phyloP scores from a whole-genome alignment of 1,140 invertebrate genomes.

The Ptiloglossa arizonensis region DNA sequence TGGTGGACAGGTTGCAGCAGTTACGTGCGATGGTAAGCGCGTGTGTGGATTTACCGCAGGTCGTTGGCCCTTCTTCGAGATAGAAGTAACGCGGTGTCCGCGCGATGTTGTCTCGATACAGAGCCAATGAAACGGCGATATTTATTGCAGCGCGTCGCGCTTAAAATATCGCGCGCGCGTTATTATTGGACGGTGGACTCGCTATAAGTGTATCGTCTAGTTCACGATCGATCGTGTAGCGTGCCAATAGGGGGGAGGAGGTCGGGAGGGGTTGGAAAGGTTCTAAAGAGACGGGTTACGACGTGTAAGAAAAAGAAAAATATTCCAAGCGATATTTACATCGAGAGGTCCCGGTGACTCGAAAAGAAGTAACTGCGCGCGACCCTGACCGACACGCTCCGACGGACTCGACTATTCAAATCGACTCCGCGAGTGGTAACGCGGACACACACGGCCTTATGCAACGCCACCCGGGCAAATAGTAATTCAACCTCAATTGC shows the following conservation, averaged over 20 bases:
- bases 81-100: not conserved
- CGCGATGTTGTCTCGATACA: slow-evolving; percentile 29
- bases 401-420: slow-evolving; percentile 24
- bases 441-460: slow-evolving; percentile 28
- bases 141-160: slow-evolving; percentile 2
- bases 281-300: not conserved
- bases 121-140: slow-evolving; percentile 23
- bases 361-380: not conserved
- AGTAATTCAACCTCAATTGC: slow-evolving; percentile 62
- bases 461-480: slow-evolving; percentile 45
- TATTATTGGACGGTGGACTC: not conserved
- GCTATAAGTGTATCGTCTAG: not conserved
- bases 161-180: slow-evolving; percentile 11
- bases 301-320: no score
- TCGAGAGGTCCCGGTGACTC: no score
- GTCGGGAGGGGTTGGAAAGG: no score
- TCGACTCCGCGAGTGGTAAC: slow-evolving; percentile 13
- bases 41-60: slow-evolving; percentile 30
- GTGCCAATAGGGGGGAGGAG: no score
- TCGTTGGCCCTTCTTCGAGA: slow-evolving; percentile 38
- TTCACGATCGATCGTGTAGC: not conserved
- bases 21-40: not conserved
- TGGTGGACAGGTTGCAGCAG: slow-evolving; percentile 25
- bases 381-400: slow-evolving; percentile 58
- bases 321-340: not conserved